phyloP scores from a whole-genome alignment of 2,888 invertebrate genomes.

The Ceraclea dissimilis region DNA sequence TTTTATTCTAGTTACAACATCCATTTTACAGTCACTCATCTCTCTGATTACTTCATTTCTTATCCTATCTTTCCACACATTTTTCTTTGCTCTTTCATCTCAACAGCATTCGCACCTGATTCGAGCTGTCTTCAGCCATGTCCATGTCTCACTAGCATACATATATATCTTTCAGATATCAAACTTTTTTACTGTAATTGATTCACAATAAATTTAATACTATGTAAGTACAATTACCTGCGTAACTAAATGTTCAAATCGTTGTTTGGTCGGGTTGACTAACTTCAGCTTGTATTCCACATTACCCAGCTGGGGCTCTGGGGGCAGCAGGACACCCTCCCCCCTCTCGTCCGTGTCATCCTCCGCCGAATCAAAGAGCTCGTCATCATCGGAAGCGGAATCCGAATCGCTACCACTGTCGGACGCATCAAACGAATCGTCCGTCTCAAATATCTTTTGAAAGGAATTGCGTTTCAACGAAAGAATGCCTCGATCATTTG shows the following conservation, averaged over 20 bases:
- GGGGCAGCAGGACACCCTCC: conserved; percentile 58
- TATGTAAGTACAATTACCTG: too few relatives aligned
- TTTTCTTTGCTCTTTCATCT: too few relatives aligned
- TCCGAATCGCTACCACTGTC: conserved; percentile 33
- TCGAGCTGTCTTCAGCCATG: too few relatives aligned
- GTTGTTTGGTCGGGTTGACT: conserved; percentile 80
- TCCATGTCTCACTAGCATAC: too few relatives aligned
- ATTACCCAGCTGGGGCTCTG: conserved; percentile 90
- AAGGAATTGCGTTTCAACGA: conserved; percentile 12
- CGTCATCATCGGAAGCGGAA: conserved; percentile 32
- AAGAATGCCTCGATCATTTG: not conserved
- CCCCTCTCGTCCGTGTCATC: conserved; percentile 36
- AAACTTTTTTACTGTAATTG: too few relatives aligned
- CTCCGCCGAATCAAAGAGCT: conserved; percentile 6
- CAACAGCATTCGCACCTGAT: too few relatives aligned
- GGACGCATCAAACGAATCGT: conserved; percentile 9
- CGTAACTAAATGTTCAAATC: conserved; percentile 94
- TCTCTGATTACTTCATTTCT: too few relatives aligned
- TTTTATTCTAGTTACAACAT: too few relatives aligned
- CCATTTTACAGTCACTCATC: too few relatives aligned
- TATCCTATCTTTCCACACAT: too few relatives aligned
- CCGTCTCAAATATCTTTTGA: conserved; percentile 20
- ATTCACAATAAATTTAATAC: too few relatives aligned
- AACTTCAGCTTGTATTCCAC: conserved; percentile 95
- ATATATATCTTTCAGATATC: too few relatives aligned